Evolutionary conservation across 1,140 invertebrate genomes (phyloP), one percentile per base, ranked within the genome.

Genomic region (Atta texana): DNA sequence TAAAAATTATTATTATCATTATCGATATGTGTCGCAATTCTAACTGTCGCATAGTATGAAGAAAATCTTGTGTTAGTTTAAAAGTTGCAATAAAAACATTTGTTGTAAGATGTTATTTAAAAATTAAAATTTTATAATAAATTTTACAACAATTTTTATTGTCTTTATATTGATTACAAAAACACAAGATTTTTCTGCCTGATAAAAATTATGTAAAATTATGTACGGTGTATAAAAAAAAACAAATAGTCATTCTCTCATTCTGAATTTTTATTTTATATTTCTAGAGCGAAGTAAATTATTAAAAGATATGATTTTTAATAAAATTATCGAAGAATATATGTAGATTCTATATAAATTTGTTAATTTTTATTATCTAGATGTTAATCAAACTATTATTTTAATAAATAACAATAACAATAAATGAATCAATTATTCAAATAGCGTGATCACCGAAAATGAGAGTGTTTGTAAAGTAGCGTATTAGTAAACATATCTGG

Each of bases 381-480:
- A 16, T 39, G 12, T 7, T n/a, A 55, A 69, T 74, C 51, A 44
- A 61, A 82, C 18, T 49, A 66, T 3, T 57, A 39, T 84, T 31
- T 53, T 31, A 8, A 51, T 34, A 49, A 61, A 16, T 14, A 16
- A 71, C 2, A 53, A 69, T 24, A n/a, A 59, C 39, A 7, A 71
- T 71, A 71, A 81, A 71, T 81, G 55, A 71, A 68, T 68, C 31
- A 55, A 78, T 66, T 66, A 78, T 71, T 71, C n/a, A 75, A 72
- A 51, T 18, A 21, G n/a, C 8, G 8, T 12, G 16, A 39, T 34
- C 14, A 21, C 3, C 39, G 80, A 84, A 61, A 84, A 84, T 61
- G 69, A 84, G 69, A 61, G 57, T 84, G 39, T 69, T n/a, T 39
- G 14, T 80, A 55, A 69, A 80, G 28, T 44, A 61, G 7, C 18